Evolutionary conservation across 2,888 invertebrate genomes (phyloP).

Genomic region (Herminia tarsipennalis): DNA sequence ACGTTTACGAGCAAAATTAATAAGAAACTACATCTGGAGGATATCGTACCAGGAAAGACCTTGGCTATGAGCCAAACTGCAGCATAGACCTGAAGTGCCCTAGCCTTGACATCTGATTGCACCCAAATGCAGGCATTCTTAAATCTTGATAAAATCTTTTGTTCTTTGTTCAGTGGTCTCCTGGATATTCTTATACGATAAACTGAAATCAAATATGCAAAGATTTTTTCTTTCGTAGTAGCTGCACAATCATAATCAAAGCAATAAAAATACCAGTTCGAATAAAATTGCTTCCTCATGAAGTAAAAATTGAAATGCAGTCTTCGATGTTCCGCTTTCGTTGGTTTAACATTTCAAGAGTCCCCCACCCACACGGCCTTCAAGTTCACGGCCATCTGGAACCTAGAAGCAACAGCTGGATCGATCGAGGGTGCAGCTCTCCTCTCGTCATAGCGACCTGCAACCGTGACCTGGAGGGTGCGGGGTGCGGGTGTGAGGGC

Average conservation of each 20-base stretch:
- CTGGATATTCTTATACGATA: no score
- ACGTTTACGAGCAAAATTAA: constrained; percentile 31
- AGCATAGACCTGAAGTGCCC: constrained; percentile 38
- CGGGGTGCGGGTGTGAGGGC: constrained; percentile 28
- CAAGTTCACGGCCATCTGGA: constrained; percentile 62
- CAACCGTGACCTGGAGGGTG: constrained; percentile 78
- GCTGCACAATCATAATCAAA: no score
- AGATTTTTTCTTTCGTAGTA: no score
- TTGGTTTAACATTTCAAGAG: not conserved
- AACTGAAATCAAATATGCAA: no score
- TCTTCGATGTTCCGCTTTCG: not conserved
- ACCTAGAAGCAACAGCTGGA: constrained; percentile 77
- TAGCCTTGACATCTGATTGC: constrained; percentile 45
- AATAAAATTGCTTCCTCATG: no score
- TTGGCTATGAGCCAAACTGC: constrained; percentile 36
- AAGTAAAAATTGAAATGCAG: not conserved
- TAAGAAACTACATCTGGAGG: constrained; percentile 33
- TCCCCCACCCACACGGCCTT: constrained; percentile 31
- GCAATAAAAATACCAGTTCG: not conserved
- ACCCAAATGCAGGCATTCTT: constrained; percentile 35
- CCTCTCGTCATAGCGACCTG: constrained; percentile 65
- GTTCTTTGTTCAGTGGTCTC: not conserved
- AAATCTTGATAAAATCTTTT: constrained; percentile 28
- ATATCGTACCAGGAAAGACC: constrained; percentile 36
- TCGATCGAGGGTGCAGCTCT: constrained; percentile 68